These are phyloP conservation scores for Hippopotamus amphibius DNA, from an alignment of 2,113 vertebrate species.

Conservation along the genomic window DNA sequence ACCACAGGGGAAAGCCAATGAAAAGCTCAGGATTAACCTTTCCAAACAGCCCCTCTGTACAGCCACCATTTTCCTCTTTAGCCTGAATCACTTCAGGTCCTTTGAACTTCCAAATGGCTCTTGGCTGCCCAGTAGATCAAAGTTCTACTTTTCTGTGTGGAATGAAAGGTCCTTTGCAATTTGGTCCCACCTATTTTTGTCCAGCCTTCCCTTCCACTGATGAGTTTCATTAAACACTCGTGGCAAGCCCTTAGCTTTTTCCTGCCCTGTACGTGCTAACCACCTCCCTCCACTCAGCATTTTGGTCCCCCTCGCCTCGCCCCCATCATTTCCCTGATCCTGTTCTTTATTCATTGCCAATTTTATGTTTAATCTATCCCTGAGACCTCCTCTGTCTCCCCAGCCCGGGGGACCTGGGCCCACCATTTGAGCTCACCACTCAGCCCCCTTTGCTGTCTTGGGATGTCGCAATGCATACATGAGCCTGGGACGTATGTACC, in stretches of 20 bases:
- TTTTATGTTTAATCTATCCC: neutral
- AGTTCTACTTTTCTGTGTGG: neutral
- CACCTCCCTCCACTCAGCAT: neutral
- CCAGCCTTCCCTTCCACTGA: neutral
- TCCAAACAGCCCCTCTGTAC: neutral
- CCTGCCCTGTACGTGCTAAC: neutral
- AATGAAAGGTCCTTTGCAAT: neutral
- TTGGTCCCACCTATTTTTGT: neutral
- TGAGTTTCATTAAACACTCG: neutral
- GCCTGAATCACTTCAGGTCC: neutral
- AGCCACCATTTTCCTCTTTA: neutral
- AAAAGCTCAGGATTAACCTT: neutral
- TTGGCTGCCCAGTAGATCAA: neutral
- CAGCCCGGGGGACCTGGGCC: neutral
- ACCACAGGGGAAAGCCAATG: neutral
- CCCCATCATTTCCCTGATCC: neutral
- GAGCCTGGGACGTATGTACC: neutral
- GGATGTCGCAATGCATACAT: neutral
- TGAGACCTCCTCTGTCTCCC: neutral
- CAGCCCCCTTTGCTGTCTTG: neutral
- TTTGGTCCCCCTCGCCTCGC: neutral
- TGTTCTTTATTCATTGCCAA: neutral
- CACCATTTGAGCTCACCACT: neutral
- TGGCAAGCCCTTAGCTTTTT: neutral
- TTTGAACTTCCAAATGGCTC: neutral